These are phyloP conservation scores for Lasius fuliginosus DNA, from an alignment of 2,888 invertebrate genomes.

Conservation along the genomic window DNA sequence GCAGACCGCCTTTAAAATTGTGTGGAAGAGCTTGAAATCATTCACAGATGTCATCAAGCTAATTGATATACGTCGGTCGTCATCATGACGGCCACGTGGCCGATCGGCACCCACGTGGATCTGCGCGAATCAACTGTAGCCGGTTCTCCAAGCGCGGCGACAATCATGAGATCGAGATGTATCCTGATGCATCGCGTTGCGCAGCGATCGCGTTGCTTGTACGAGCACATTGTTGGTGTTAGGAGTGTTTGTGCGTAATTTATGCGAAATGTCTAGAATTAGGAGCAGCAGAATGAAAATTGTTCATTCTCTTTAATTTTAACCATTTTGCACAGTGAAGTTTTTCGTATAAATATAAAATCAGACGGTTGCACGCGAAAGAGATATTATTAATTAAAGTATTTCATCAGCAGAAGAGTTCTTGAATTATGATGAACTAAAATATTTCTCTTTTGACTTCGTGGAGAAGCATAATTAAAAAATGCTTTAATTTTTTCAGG, in stretches of 20 bases:
- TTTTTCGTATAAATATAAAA: background rate
- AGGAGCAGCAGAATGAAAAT: background rate
- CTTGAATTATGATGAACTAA: background rate
- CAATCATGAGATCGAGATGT: background rate
- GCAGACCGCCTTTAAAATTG: constrained; percentile 61
- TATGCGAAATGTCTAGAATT: background rate
- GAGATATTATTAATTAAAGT: background rate
- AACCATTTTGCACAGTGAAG: background rate
- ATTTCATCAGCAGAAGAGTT: background rate
- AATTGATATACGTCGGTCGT: constrained; percentile 63
- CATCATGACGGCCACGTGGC: constrained; percentile 38
- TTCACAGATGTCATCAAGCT: constrained; percentile 76
- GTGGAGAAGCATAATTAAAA: background rate
- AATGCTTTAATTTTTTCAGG: background rate
- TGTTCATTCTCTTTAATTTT: background rate
- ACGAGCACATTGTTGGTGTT: background rate
- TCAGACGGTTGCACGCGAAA: background rate
- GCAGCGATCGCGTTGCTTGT: background rate
- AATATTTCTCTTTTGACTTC: background rate
- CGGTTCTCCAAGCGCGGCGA: constrained; percentile 3
- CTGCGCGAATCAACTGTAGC: constrained; percentile 8
- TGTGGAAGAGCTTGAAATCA: constrained; percentile 75
- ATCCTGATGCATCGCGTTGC: background rate
- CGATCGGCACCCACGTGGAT: constrained; percentile 41
- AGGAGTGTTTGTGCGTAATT: background rate